Evolutionary conservation across 1,140 invertebrate genomes (phyloP), one percentile per base, ranked within the genome.

Genomic region (Arion vulgaris): DNA sequence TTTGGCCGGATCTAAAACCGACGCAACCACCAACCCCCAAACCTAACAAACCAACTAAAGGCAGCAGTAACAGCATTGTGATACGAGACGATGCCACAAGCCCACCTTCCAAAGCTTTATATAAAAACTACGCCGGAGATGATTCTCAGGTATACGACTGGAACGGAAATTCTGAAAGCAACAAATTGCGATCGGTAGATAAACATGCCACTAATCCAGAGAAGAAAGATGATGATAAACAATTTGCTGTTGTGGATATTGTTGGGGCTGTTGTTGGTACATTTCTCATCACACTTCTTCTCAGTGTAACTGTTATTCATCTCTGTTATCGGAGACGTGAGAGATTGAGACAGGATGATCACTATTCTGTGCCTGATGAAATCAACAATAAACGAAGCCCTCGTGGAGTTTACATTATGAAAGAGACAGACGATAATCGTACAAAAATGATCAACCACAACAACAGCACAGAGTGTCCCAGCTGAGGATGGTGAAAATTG

Each of bases 181-280:
- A 66, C 28, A 80, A 80, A 80, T n/a, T 81, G 45, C 13, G 26
- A 57, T 32, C 23, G 1, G 9, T 15, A 39, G 80, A 74, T 26
- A 81, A 81, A 53, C 32, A 49, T n/a, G 23, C 32, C 1, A 32
- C 68, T 45, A 32, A 62, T 5, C 26, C 34, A 66, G 23, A 72
- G 0, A 71, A 69, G 53, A 74, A 74, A 17, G 79, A 72, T 34
- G 34, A 28, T 23, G 74, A 82, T 26, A 45, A 66, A 11, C 77
- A 85, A 34, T 92, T 91, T 82, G 87, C 87, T 36, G 82, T 90
- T 34, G 85, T 89, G 32, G 89, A 92, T 71, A 87, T 92, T 62
- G 85, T 91, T 7, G 89, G 90, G 9, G 91, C 91, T 9, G 89
- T 92, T 15, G 85, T 91, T 5, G 91, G 90, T 1, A 92, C 91